phyloP scores from a whole-genome alignment of 2,797 vertebrate genomes.

The Sebastes nivosus region DNA sequence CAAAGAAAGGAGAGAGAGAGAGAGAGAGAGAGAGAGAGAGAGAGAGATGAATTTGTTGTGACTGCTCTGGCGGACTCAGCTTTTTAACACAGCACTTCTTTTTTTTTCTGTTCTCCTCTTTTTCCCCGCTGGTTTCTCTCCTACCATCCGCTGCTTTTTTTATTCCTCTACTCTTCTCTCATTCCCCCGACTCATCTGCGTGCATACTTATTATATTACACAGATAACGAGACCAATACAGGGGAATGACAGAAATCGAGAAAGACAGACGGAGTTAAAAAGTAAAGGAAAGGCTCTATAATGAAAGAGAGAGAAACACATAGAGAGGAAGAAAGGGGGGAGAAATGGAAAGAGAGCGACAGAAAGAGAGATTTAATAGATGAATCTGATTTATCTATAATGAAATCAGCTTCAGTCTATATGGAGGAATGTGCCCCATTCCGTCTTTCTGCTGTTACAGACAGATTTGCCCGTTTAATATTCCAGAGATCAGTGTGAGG shows the following conservation, averaged over 20 bases:
- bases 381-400: constrained; percentile 83
- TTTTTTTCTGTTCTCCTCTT: background rate
- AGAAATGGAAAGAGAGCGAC: constrained; percentile 60
- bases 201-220: constrained; percentile 63
- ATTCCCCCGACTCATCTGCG: constrained; percentile 24
- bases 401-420: constrained; percentile 76
- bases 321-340: constrained; percentile 34
- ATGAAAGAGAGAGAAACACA: constrained; percentile 22
- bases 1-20: constrained; percentile 33
- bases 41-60: constrained; percentile 78
- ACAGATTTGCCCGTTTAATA: constrained; percentile 77
- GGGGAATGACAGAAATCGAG: constrained; percentile 61
- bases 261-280: constrained; percentile 44
- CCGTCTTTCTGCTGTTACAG: constrained; percentile 74
- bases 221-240: constrained; percentile 58
- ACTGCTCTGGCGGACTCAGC: constrained; percentile 78
- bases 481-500: constrained; percentile 70
- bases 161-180: constrained; percentile 7
- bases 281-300: constrained; percentile 27
- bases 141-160: background rate
- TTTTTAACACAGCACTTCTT: constrained; percentile 68
- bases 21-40: constrained; percentile 51
- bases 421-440: constrained; percentile 71
- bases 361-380: constrained; percentile 73
- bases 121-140: background rate